Percentiles rank a stretch among this genome's conserved stretches.
Evolutionary conservation across 2,797 vertebrate genomes (phyloP).

Genomic region (Anguilla anguilla): DNA sequence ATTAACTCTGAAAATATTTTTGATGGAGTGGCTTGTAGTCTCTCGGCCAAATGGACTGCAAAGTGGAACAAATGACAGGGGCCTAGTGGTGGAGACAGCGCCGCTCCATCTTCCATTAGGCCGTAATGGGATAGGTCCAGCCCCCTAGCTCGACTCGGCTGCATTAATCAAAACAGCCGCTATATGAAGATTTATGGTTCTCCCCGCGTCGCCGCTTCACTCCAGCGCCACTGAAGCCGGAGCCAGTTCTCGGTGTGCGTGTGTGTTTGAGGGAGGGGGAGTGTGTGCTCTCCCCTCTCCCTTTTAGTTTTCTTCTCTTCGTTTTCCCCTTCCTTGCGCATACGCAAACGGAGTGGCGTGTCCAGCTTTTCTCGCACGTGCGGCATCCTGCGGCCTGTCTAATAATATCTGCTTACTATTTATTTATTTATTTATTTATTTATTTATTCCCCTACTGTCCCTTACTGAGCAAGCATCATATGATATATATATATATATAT

Average conservation of each 20-base stretch:
- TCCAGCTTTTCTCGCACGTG: constrained; percentile 47
- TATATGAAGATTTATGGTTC: constrained; percentile 98
- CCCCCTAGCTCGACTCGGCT: constrained; percentile 89
- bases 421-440: too few species aligned
- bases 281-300: constrained; percentile 27
- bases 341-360: constrained; percentile 49
- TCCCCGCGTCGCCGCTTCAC: constrained; percentile 73
- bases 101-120: constrained; percentile 98
- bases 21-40: constrained; percentile 94
- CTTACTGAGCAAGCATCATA: too few species aligned
- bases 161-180: constrained; percentile 92
- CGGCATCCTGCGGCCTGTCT: constrained; percentile 58
- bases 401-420: too few species aligned
- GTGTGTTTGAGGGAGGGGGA: constrained; percentile 37
- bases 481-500: too few species aligned
- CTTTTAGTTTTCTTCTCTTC: constrained; percentile 40
- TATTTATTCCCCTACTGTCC: too few species aligned
- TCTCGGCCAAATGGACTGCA: constrained; percentile 96
- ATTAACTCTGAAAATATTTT: constrained; percentile 97
- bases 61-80: constrained; percentile 99
- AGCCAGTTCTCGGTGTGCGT: constrained; percentile 70
- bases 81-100: constrained; percentile 95
- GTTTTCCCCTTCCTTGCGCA: constrained; percentile 50
- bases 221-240: constrained; percentile 76
- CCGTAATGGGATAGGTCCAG: constrained; percentile 95